phyloP scores from a whole-genome alignment of 2,888 invertebrate genomes.

The Tetramorium bicarinatum region DNA sequence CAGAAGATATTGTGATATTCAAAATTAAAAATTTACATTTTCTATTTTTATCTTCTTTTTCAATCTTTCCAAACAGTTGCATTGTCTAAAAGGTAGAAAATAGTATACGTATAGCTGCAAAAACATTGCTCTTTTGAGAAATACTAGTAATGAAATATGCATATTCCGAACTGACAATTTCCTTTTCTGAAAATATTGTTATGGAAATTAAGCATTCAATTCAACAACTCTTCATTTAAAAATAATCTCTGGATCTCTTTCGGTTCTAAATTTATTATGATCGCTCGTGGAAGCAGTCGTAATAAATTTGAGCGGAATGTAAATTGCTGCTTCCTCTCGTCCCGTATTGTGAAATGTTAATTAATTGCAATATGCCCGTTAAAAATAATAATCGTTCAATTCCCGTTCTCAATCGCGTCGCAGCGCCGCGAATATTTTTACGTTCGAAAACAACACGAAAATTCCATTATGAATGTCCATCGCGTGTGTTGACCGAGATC shows the following conservation, averaged over 20 bases:
- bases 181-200: not conserved
- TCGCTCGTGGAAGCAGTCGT: not conserved
- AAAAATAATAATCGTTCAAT: slow-evolving; percentile 45
- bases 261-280: slow-evolving; percentile 13
- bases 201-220: slow-evolving; percentile 1
- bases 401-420: slow-evolving; percentile 8
- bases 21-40: not conserved
- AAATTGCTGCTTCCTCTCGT: slow-evolving; percentile 11
- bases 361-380: slow-evolving; percentile 37
- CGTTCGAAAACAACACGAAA: slow-evolving; percentile 34
- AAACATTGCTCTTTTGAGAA: not conserved
- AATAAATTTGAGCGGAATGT: slow-evolving; percentile 41
- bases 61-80: not conserved
- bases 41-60: not conserved
- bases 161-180: not conserved
- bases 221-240: not conserved
- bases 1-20: not conserved
- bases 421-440: slow-evolving; percentile 28
- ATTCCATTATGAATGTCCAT: slow-evolving; percentile 40
- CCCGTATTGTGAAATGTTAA: slow-evolving; percentile 7
- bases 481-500: slow-evolving; percentile 25
- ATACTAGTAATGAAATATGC: not conserved
- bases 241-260: not conserved
- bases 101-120: too few species aligned
- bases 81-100: slow-evolving; percentile 5